A percentile compares a stretch with the other conserved stretches of the same genome.
Conservation (phyloP, 2,888 invertebrate genomes). For the Polydrusus tereticollis region DNA sequence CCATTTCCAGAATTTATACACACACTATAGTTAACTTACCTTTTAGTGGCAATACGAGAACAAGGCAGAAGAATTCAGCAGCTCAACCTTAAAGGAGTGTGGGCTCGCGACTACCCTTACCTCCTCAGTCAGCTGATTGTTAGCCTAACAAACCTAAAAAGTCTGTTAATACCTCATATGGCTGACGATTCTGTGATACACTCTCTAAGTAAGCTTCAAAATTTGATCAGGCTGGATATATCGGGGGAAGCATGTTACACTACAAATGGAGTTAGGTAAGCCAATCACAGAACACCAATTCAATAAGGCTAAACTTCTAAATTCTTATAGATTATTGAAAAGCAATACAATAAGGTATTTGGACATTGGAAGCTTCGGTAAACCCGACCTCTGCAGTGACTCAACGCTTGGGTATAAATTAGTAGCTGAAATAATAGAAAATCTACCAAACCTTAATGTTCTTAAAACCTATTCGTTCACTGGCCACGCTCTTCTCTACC, state of each 20-base stretch:
- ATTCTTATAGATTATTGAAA: slow-evolving; percentile 21
- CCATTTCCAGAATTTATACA: too few relatives aligned
- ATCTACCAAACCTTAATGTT: slow-evolving; percentile 75
- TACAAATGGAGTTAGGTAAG: slow-evolving; percentile 72
- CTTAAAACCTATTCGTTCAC: slow-evolving; percentile 78
- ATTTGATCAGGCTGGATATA: slow-evolving; percentile 74
- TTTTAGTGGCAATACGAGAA: slow-evolving; percentile 21
- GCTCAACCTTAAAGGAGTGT: slow-evolving; percentile 79
- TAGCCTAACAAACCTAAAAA: slow-evolving; percentile 73
- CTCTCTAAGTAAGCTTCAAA: slow-evolving; percentile 70
- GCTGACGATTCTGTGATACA: slow-evolving; percentile 78
- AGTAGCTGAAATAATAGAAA: slow-evolving; percentile 74
- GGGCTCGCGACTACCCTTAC: slow-evolving; percentile 78
- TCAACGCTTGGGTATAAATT: slow-evolving; percentile 66
- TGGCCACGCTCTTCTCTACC: slow-evolving; percentile 73
- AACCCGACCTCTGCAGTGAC: slow-evolving; percentile 75
- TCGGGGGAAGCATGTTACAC: slow-evolving; percentile 80
- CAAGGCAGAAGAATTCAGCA: slow-evolving; percentile 73
- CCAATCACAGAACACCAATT: background rate
- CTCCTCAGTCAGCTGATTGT: slow-evolving; percentile 74
- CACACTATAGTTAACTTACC: background rate
- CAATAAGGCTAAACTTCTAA: background rate
- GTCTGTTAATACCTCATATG: slow-evolving; percentile 77
- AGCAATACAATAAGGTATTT: slow-evolving; percentile 67
- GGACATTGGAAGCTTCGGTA: slow-evolving; percentile 79